Evolutionary conservation across 2,888 invertebrate genomes (phyloP).

Genomic region (Camptogramma bilineatum): DNA sequence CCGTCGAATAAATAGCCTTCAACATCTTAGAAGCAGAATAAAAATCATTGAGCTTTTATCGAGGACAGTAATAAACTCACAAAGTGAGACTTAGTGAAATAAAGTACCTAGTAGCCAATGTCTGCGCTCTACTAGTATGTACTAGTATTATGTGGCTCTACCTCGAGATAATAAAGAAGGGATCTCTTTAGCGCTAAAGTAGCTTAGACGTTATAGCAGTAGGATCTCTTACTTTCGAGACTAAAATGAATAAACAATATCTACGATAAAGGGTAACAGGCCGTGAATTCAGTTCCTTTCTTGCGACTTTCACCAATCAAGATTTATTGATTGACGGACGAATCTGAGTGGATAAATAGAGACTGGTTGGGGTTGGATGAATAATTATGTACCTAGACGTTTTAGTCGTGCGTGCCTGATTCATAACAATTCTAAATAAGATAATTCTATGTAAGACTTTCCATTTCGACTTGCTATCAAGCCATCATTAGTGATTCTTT

Average conservation of each 20-base stretch:
- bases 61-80: constrained; percentile 20
- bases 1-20: background rate
- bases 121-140: too few species aligned
- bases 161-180: background rate
- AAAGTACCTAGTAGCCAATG: constrained; percentile 13
- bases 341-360: too few species aligned
- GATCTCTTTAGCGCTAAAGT: background rate
- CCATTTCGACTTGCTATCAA: too few species aligned
- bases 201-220: constrained; percentile 6
- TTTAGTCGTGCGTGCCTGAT: too few species aligned
- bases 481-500: too few species aligned
- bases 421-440: too few species aligned
- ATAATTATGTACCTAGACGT: too few species aligned
- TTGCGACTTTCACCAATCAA: background rate
- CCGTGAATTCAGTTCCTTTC: background rate
- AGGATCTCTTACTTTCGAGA: background rate
- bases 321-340: background rate
- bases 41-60: constrained; percentile 14
- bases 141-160: too few species aligned
- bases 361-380: too few species aligned
- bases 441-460: too few species aligned
- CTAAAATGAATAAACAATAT: background rate
- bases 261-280: background rate
- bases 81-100: constrained; percentile 9
- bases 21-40: constrained; percentile 4